phyloP scores from a whole-genome alignment of 2,797 vertebrate species.

The Setipinna tenuifilis region DNA sequence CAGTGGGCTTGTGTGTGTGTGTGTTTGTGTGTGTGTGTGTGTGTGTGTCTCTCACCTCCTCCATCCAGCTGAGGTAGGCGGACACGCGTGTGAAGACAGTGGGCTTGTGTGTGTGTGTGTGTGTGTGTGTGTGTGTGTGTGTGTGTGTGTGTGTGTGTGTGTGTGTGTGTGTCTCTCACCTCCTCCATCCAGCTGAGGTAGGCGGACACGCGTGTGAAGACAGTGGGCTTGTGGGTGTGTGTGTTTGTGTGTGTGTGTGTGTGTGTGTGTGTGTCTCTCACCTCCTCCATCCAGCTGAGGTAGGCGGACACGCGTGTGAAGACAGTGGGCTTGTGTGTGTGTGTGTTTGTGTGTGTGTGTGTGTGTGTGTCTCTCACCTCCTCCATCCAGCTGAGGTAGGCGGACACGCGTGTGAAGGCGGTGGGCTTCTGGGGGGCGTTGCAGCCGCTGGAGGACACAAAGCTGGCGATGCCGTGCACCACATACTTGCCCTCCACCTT shows the following conservation, averaged over 20 bases:
- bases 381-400: constrained; percentile 84
- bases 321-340: background rate
- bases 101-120: background rate
- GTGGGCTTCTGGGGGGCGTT: constrained; percentile 78
- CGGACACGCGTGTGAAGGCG: constrained; percentile 79
- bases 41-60: background rate
- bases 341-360: background rate
- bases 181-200: no score
- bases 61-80: no score
- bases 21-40: constrained; percentile 6
- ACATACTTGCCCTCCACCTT: constrained; percentile 74
- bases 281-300: no score
- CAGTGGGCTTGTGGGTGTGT: no score
- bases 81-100: no score
- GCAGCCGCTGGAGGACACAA: constrained; percentile 83
- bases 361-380: constrained; percentile 70
- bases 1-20: constrained; percentile 81
- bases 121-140: background rate
- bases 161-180: background rate
- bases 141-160: constrained; percentile 3
- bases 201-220: no score
- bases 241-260: background rate
- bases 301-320: no score
- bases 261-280: background rate
- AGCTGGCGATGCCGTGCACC: constrained; percentile 89